Evolutionary conservation across 2,888 invertebrate genomes (phyloP), one percentile per base, ranked within the genome.

Genomic region (Choristoneura rosaceana): DNA sequence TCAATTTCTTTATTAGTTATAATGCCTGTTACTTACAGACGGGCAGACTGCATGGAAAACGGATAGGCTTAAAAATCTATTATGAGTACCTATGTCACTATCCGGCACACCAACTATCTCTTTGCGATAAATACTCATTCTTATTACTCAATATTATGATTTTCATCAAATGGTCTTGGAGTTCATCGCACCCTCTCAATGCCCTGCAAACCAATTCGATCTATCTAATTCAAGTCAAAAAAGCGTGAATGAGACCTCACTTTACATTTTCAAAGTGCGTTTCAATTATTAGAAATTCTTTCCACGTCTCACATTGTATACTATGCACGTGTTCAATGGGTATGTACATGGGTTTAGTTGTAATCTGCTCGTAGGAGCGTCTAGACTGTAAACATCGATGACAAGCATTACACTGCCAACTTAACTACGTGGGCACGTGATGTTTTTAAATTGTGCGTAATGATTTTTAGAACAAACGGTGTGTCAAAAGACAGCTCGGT

Each of bases 351-450:
- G 73, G 50, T 69, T 73, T 73, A 73, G 50, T 55, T 50, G 34
- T 43, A 58, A 64, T 50, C 64, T 34, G 64, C 50, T 34, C 59
- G 50, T 17, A 34, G 38, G 38, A 58, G 63, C 59, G 73, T 73
- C 73, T 73, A 73, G 73, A 73, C 73, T n/a, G 66, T 52, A 64
- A 68, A 73, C 69, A 69, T 59, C 50, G 41, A 59, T 60, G 73
- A 64, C 68, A 69, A 43, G 41, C 34, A 33, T 60, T 63, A 71
- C 62, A 61, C 61, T 63, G 63, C n/a, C 55, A 68, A 59, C 45
- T 50, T 68, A 59, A 68, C 43, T 34, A 25, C 64, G 34, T 59
- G 59, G 47, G 59, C 73, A 64, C 41, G 62, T 14, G 50, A 50
- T 41, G 47, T 73, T 73, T 45, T 68, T 52, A 63, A 25, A 55